Conservation (phyloP, 2,888 invertebrate species). For the Chaetoderma sp. region DNA sequence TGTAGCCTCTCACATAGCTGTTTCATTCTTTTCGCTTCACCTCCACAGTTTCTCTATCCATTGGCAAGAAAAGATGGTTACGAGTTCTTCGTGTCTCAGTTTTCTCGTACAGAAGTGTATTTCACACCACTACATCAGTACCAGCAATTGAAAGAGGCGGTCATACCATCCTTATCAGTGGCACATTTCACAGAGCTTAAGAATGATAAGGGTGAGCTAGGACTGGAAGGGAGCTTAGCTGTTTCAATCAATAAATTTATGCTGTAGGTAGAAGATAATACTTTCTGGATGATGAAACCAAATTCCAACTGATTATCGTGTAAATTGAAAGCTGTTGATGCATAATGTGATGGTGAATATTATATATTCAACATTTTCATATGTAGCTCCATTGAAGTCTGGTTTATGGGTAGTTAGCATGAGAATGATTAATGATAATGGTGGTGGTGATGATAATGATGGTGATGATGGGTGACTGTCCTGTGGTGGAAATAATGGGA, state of each 20-base stretch:
- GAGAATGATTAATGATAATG: background rate
- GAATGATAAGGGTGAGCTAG: constrained; percentile 55
- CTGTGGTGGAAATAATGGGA: too few relatives aligned
- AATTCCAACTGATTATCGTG: too few relatives aligned
- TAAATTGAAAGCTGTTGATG: background rate
- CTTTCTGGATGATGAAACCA: too few relatives aligned
- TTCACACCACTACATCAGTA: constrained; percentile 63
- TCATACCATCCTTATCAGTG: constrained; percentile 60
- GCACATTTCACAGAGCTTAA: constrained; percentile 63
- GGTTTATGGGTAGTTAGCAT: too few relatives aligned
- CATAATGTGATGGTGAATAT: background rate
- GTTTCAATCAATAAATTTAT: too few relatives aligned
- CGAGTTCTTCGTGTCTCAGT: constrained; percentile 64
- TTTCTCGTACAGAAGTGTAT: constrained; percentile 57
- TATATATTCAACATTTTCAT: background rate
- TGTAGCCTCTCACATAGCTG: background rate
- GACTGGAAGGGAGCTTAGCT: background rate
- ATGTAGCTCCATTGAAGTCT: background rate
- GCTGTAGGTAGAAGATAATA: too few relatives aligned
- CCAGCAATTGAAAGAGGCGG: constrained; percentile 65
- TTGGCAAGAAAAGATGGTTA: constrained; percentile 63
- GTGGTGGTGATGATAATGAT: background rate
- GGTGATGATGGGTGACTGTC: background rate
- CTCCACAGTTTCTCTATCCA: constrained; percentile 64
- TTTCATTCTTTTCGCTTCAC: background rate